These are phyloP conservation scores for Cepaea hortensis DNA, from an alignment of 2,888 invertebrate species.

Conservation along the genomic window DNA sequence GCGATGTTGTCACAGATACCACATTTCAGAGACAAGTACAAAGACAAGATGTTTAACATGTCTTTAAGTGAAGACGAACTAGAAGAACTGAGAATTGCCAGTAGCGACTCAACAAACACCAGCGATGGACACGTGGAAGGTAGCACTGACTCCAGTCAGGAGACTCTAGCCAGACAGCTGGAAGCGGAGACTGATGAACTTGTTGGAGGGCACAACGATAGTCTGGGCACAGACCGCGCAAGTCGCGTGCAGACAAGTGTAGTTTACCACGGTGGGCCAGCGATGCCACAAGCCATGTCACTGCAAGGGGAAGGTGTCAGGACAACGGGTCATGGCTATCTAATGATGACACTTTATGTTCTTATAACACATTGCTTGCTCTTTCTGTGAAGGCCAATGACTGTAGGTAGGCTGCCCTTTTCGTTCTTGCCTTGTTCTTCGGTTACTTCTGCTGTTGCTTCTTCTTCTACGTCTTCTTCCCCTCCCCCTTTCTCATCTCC, in stretches of 20 bases:
- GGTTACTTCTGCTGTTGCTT: no score
- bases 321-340: background rate
- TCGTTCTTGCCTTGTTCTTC: no score
- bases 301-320: background rate
- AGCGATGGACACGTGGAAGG: background rate
- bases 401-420: no score
- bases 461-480: no score
- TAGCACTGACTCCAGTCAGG: background rate
- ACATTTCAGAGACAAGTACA: slow-evolving; percentile 13
- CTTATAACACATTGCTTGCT: background rate
- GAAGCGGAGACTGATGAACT: background rate
- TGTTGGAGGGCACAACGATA: background rate
- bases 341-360: background rate
- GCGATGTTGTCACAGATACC: slow-evolving; percentile 12
- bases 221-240: background rate
- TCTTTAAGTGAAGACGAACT: background rate
- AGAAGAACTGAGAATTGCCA: background rate
- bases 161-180: background rate
- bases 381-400: no score
- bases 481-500: no score
- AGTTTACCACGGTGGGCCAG: background rate
- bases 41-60: background rate
- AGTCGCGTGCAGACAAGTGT: background rate
- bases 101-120: background rate
- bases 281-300: background rate